Conservation (phyloP, 2,113 vertebrate genomes). For the Arvicanthis niloticus region DNA sequence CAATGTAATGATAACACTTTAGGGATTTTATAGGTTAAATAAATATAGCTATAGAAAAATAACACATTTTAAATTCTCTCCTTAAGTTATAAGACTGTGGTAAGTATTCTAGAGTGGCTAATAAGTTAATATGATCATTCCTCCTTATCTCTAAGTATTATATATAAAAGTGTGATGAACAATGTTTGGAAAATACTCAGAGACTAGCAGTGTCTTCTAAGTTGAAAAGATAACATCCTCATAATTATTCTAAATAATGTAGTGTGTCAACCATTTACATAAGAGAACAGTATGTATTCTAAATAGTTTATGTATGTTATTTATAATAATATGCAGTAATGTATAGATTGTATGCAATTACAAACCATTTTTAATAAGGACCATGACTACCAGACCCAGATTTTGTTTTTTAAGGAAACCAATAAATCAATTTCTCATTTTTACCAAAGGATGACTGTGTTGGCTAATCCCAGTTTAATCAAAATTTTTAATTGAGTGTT, state of each 20-base stretch:
- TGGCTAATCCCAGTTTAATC: not conserved
- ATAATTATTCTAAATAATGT: not conserved
- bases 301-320: not conserved
- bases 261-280: not conserved
- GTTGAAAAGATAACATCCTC: not conserved
- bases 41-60: not conserved
- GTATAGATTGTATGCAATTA: not conserved
- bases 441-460: not conserved
- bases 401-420: not conserved
- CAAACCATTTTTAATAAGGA: not conserved
- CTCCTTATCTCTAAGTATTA: not conserved
- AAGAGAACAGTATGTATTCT: no score
- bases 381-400: not conserved
- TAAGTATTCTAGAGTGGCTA: not conserved
- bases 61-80: not conserved
- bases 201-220: not conserved
- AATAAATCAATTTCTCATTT: not conserved
- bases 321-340: not conserved
- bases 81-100: slow-evolving; percentile 18
- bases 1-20: not conserved
- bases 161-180: not conserved
- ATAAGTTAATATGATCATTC: not conserved
- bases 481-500: not conserved
- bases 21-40: not conserved
- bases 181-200: not conserved